A percentile compares a stretch with the other conserved stretches of the same genome.
Evolutionary conservation across 2,888 invertebrate genomes (phyloP).

Genomic region (Drosophila limbata): DNA sequence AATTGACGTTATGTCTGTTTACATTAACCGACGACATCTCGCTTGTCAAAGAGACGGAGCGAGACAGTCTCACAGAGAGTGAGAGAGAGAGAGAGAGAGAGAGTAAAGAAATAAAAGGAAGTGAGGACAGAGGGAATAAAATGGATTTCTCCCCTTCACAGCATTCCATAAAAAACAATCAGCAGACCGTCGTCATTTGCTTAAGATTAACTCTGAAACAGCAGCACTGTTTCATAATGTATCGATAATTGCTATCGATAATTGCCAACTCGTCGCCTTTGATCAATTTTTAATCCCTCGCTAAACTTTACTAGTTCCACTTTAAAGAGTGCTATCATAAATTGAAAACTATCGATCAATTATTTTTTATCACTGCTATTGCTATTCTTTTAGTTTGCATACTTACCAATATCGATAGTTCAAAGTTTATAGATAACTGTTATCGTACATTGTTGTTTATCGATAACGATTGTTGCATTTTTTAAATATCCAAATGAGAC

Average conservation of each 20-base stretch:
- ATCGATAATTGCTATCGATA: slow-evolving; percentile 17
- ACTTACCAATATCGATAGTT: too few relatives aligned
- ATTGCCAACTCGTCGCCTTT: too few relatives aligned
- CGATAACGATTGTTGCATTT: too few relatives aligned
- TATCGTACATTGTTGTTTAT: too few relatives aligned
- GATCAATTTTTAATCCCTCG: too few relatives aligned
- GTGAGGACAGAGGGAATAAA: background rate
- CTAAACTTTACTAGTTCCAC: too few relatives aligned
- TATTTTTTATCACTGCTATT: too few relatives aligned
- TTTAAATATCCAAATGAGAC: too few relatives aligned
- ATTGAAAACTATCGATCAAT: too few relatives aligned
- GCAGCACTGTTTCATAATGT: background rate
- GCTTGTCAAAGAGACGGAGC: slow-evolving; percentile 12
- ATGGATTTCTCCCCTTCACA: background rate
- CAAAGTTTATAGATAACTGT: too few relatives aligned
- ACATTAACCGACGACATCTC: slow-evolving; percentile 38
- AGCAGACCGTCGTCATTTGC: background rate
- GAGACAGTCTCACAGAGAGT: background rate
- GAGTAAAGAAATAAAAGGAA: background rate
- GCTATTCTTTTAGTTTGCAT: too few relatives aligned
- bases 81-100: background rate
- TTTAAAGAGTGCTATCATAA: too few relatives aligned
- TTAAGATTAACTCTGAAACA: background rate
- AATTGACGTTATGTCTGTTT: slow-evolving; percentile 75
- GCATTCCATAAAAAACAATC: background rate